phyloP scores from a whole-genome alignment of 2,797 vertebrate genomes.

The Urophycis tenuis region DNA sequence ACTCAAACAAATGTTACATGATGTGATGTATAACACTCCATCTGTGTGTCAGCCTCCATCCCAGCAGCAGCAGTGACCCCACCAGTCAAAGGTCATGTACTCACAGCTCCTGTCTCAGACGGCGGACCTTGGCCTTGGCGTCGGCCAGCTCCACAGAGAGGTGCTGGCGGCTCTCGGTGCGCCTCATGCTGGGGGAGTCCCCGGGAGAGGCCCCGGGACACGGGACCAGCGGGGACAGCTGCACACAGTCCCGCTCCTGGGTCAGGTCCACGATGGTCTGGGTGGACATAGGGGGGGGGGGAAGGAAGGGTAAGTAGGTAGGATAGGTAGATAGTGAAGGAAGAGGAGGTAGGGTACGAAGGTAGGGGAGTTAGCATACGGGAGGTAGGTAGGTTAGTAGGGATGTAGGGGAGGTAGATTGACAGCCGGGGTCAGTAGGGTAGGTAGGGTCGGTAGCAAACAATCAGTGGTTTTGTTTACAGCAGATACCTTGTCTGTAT shows the following conservation, averaged over 20 bases:
- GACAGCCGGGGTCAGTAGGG: too few species aligned
- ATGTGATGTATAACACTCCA: too few species aligned
- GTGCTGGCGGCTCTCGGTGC: conserved; percentile 92
- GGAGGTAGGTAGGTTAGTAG: too few species aligned
- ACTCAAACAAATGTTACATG: too few species aligned
- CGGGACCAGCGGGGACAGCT: conserved; percentile 74
- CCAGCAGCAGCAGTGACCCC: too few species aligned
- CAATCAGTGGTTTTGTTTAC: too few species aligned
- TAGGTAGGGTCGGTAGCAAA: too few species aligned
- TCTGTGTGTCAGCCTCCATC: too few species aligned
- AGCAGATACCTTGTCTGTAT: too few species aligned
- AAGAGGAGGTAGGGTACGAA: neutral
- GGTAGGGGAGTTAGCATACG: too few species aligned
- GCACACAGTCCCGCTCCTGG: conserved; percentile 88
- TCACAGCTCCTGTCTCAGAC: conserved; percentile 95
- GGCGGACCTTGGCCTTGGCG: conserved; percentile 91
- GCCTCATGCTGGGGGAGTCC: conserved; percentile 90
- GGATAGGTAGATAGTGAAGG: neutral
- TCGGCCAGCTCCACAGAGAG: conserved; percentile 94
- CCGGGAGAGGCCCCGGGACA: conserved; percentile 77
- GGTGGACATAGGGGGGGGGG: neutral
- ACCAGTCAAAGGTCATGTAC: conserved; percentile 49
- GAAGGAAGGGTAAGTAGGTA: neutral
- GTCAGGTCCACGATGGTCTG: conserved; percentile 91
- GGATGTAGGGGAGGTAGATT: too few species aligned